phyloP scores from a whole-genome alignment of 2,113 vertebrate species.

The Lonchura striata region DNA sequence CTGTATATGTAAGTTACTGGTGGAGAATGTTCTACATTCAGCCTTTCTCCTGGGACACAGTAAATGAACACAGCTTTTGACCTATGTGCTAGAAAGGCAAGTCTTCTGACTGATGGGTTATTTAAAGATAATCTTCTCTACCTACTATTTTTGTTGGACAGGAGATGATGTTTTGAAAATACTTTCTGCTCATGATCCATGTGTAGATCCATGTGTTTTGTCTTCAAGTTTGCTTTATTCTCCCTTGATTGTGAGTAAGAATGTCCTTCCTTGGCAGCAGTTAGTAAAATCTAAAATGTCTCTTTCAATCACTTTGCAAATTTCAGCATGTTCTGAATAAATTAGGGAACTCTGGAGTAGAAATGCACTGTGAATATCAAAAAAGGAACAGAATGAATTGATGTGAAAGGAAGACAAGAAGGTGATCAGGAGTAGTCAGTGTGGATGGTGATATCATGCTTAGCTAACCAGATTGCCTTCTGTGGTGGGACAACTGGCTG shows the following conservation, averaged over 20 bases:
- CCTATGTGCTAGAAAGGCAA: neutral
- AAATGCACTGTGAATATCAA: neutral
- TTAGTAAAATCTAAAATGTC: neutral
- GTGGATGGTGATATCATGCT: neutral
- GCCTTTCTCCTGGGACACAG: neutral
- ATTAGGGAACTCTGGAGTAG: neutral
- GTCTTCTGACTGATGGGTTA: neutral
- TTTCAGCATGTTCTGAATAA: neutral
- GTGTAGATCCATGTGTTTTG: neutral
- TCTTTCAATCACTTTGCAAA: neutral
- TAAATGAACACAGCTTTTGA: neutral
- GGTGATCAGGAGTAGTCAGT: neutral
- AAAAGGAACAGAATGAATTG: neutral
- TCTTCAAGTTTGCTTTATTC: neutral
- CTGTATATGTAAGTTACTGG: neutral
- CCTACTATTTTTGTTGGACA: neutral
- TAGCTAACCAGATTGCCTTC: neutral
- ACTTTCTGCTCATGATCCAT: neutral
- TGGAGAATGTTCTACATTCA: neutral
- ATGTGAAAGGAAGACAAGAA: neutral
- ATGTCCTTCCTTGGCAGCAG: neutral
- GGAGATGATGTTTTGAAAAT: neutral
- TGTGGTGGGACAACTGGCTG: rapidly evolving
- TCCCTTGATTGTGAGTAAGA: neutral
- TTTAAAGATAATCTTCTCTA: neutral